Conservation (phyloP, 2,797 vertebrate genomes). For the Mastacembelus armatus region DNA sequence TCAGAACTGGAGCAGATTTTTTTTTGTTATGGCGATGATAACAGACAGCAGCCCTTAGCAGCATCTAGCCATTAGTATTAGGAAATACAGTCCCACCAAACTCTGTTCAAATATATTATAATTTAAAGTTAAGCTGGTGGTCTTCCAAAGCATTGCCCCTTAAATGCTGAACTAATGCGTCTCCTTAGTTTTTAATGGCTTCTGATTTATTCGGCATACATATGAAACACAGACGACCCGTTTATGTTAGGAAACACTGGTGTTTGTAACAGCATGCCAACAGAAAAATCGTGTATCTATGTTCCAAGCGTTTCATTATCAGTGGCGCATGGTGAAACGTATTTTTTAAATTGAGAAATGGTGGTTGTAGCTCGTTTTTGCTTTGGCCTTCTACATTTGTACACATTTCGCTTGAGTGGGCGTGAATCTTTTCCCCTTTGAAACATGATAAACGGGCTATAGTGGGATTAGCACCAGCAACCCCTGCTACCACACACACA, state of each 20-base stretch:
- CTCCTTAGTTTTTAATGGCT: accelerated
- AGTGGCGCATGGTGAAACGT: background rate
- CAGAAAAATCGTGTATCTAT: background rate
- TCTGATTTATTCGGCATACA: background rate
- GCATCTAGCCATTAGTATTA: background rate
- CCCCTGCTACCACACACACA: background rate
- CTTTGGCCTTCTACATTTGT: background rate
- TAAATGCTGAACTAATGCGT: background rate
- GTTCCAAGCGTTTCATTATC: no score
- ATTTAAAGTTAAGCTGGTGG: background rate
- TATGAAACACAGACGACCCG: background rate
- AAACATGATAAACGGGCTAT: no score
- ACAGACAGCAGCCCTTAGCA: slow-evolving; percentile 25
- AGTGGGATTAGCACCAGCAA: no score
- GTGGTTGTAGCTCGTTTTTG: no score
- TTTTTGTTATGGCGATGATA: background rate
- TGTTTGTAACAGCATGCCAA: background rate
- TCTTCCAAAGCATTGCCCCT: accelerated
- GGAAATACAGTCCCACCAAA: background rate
- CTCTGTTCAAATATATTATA: background rate
- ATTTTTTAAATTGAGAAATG: background rate
- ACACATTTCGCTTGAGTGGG: background rate
- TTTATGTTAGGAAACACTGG: background rate
- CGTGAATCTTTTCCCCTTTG: background rate
- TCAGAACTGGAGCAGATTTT: background rate